Evolutionary conservation across 2,113 vertebrate species (phyloP).

Genomic region (Siniperca chuatsi): DNA sequence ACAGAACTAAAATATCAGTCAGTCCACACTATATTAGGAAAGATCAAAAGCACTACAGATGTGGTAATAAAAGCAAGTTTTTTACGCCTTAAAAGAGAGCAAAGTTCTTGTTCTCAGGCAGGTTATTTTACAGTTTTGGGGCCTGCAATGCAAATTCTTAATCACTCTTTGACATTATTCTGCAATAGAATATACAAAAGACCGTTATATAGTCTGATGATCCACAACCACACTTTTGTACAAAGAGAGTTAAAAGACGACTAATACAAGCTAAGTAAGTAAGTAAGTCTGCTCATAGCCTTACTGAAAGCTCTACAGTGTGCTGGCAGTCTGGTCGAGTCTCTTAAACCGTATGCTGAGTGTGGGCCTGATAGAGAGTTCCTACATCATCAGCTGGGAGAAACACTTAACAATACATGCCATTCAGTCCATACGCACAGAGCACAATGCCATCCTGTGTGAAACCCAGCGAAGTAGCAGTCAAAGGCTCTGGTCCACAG

Average conservation of each 20-base stretch:
- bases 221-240: background rate
- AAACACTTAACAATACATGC: slow-evolving; percentile 64
- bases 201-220: background rate
- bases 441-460: slow-evolving; percentile 72
- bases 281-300: background rate
- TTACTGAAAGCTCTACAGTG: slow-evolving; percentile 44
- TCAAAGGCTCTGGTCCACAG: slow-evolving; percentile 34
- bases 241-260: background rate
- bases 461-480: slow-evolving; percentile 35
- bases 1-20: background rate
- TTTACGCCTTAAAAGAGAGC: background rate
- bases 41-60: background rate
- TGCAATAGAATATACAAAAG: background rate
- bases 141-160: no score
- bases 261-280: background rate
- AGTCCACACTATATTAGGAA: background rate
- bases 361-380: slow-evolving; percentile 51
- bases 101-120: background rate
- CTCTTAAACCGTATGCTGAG: slow-evolving; percentile 62
- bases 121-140: background rate
- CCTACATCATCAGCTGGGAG: slow-evolving; percentile 51
- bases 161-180: background rate
- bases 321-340: slow-evolving; percentile 51
- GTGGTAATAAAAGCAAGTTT: background rate
- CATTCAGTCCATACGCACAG: slow-evolving; percentile 63